Base-by-base conservation (phyloP, 2,113 vertebrate genomes). In the Xenopus borealis region DNA sequence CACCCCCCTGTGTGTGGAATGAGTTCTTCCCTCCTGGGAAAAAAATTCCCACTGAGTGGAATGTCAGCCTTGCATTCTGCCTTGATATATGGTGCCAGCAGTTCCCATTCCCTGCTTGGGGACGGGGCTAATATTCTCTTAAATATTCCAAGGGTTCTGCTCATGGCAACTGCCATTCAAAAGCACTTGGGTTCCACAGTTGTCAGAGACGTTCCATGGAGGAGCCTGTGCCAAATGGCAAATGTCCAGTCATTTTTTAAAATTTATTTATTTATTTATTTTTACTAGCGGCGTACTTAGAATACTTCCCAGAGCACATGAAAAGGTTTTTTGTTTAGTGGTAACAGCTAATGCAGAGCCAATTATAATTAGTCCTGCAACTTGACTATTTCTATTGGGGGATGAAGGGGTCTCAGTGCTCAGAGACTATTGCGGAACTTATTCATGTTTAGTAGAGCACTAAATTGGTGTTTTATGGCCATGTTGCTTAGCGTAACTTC, bases 381-480 rank as follows among this genome's bases (percentile, higher is more conserved):
- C 70, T 69, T 68, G 57, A 69, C 58, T 70, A 30, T 59, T 46
- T 71, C 45, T 47, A 14, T 67, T 76, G 61, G 59, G 23, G 62
- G 66, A 69, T 14, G 74, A 77, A 77, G 61, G 74, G 47, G 66
- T 70, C 69, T 27, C 47, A 45, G 62, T 44, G 57, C 62, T 64
- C 74, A 1, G 59, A 64, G 66, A 77, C 67, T 57, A 53, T 77
- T 64, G 74, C 67, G 12, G 66, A 69, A 44, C 20, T 59, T 64
- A 70, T 77, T 77, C 74, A 69, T 77, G 74, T 77, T 77, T 77
- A 77, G 74, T 62, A 77, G 74, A 70, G 74, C 74, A 77, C 67
- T 77, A 69, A 77, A 77, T 70, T 70, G 67, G 69, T 77, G 74
- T 69, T 77, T 47, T 77, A 69, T 70, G 64, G 67, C 67, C 47